Evolutionary conservation across 2,113 vertebrate genomes (phyloP), one percentile per base, ranked within the genome.

Genomic region (Alces alces): DNA sequence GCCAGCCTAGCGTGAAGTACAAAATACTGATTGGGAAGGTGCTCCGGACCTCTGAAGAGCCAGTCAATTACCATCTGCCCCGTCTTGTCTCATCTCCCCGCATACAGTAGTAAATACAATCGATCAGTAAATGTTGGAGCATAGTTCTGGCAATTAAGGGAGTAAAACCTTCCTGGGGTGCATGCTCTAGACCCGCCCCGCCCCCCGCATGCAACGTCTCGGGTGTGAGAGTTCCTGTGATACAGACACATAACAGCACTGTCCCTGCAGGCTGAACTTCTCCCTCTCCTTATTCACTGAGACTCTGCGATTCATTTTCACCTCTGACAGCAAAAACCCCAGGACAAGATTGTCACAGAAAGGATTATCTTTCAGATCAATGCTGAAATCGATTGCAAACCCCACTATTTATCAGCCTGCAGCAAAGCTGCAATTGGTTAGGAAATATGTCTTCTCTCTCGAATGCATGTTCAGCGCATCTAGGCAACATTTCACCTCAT

Each of bases 291-390:
- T 54, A 79, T 79, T 89, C 95, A 97, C 98, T 97, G 70, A 95
- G 97, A 93, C 98, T 80, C 95, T 98, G 98, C 85, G 98, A 98
- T 98, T 99, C 98, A 97, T 99, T 98, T 98, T 98, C 96, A 92
- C 86, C 97, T 94, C 98, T 98, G 98, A 98, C 98, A 98, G 97
- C 97, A 98, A 98, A 99, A 98, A 98, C 98, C 98, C 93, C 97
- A 95, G 98, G 98, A 98, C 85, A 91, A 98, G 98, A 97, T 92
- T 98, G 98, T 98, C 99, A 98, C 97, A 97, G 98, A 99, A 98
- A 99, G 98, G 99, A 99, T 99, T 99, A 99, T 99, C 98, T 99
- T 98, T 98, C 98, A 98, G 98, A 99, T 99, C 99, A 98, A 99
- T 99, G 98, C 87, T 96, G 97, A 99, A 99, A 99, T 98, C 98